Conservation (phyloP, 2,888 invertebrate species). For the Pseudococcus longispinus region DNA sequence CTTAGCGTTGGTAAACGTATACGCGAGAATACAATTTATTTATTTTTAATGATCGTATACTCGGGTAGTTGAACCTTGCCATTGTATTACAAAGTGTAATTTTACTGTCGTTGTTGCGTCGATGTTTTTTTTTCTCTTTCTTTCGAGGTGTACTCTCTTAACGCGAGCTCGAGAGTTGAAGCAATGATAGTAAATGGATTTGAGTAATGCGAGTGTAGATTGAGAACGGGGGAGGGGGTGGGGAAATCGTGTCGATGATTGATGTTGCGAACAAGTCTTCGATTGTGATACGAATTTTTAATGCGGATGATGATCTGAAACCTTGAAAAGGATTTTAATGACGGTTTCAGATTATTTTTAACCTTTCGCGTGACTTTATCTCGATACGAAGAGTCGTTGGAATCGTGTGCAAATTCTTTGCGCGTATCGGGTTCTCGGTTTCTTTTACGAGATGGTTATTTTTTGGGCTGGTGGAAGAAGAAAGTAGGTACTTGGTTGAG, state of each 20-base stretch:
- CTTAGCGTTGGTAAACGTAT: neutral
- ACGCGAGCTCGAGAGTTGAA: too few relatives aligned
- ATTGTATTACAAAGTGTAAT: neutral
- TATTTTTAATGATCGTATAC: slow-evolving; percentile 9
- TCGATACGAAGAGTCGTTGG: neutral
- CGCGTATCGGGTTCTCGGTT: too few relatives aligned
- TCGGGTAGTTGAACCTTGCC: slow-evolving; percentile 14
- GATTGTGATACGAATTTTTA: neutral
- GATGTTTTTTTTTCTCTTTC: neutral
- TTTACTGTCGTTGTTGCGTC: neutral
- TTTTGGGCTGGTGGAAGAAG: too few relatives aligned
- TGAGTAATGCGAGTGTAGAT: neutral
- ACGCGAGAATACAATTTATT: neutral
- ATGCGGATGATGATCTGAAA: neutral
- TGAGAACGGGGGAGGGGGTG: too few relatives aligned
- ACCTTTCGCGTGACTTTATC: neutral
- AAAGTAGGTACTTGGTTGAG: too few relatives aligned
- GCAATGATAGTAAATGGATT: neutral
- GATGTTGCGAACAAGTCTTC: neutral
- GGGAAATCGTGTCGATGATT: neutral
- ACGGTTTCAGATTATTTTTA: neutral
- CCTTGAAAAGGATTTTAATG: neutral
- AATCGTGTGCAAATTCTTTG: neutral
- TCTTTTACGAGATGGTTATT: too few relatives aligned
- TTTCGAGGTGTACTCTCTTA: neutral